phyloP scores from a whole-genome alignment of 64 coral and sea anemone genomes.

The Stylophora pistillata region DNA sequence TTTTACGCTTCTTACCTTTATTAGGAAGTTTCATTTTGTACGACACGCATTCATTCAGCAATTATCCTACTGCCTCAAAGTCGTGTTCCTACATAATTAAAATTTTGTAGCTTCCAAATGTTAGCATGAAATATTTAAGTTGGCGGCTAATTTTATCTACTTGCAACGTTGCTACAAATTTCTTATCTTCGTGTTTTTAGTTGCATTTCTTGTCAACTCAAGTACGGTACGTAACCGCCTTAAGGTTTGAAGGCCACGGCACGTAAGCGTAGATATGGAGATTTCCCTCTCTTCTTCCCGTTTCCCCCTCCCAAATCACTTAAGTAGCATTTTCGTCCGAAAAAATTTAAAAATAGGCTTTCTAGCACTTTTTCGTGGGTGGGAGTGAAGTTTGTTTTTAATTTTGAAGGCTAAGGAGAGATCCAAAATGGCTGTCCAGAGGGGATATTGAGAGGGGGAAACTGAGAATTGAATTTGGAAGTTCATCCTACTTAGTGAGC shows the following conservation, averaged over 20 bases:
- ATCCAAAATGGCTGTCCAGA: not conserved
- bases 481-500: not conserved
- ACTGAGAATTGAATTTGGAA: not conserved
- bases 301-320: not conserved
- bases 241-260: not conserved
- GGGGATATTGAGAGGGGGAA: not conserved
- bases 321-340: not conserved
- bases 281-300: not conserved
- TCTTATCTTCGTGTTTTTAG: slow-evolving; percentile 9
- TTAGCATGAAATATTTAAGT: slow-evolving; percentile 81
- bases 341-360: not conserved
- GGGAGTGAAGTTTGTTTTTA: not conserved
- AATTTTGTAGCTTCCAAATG: slow-evolving; percentile 72
- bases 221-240: not conserved
- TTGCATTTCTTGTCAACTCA: slow-evolving; percentile 1
- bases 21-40: not conserved
- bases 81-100: slow-evolving; percentile 75
- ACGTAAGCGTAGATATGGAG: not conserved
- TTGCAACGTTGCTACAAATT: not conserved
- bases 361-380: not conserved
- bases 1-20: not conserved
- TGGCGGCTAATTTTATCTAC: slow-evolving; percentile 66
- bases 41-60: slow-evolving; percentile 7
- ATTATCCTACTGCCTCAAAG: slow-evolving; percentile 13
- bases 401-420: not conserved